A percentile compares a stretch with the other conserved stretches of the same genome.
phyloP scores from a whole-genome alignment of 2,888 invertebrate species.

The Tortricodes alternella region DNA sequence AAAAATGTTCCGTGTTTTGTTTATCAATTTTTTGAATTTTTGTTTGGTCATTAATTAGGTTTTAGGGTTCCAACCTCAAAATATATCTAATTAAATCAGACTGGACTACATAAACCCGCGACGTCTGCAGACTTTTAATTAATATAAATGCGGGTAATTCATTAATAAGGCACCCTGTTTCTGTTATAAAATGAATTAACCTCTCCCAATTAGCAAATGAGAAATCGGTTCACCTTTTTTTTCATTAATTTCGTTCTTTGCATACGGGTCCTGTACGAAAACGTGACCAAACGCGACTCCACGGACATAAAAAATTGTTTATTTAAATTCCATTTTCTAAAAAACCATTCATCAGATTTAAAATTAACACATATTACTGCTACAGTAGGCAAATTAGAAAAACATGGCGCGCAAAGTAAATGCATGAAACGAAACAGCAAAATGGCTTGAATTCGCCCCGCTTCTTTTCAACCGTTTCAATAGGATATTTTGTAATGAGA shows the following conservation, averaged over 20 bases:
- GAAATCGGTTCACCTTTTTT: conserved; percentile 1
- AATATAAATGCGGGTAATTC: conserved; percentile 27
- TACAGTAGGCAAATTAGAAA: conserved; percentile 21
- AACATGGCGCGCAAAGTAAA: conserved; percentile 24
- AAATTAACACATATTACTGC: background rate
- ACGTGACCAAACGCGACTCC: background rate
- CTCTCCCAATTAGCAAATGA: conserved; percentile 37
- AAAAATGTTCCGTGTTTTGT: too few species aligned
- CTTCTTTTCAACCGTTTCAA: conserved; percentile 22
- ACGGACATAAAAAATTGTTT: background rate
- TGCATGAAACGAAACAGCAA: conserved; percentile 30
- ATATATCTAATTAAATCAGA: background rate
- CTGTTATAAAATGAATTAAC: conserved; percentile 20
- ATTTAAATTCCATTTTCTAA: too few species aligned
- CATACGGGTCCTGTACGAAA: background rate
- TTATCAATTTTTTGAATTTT: too few species aligned
- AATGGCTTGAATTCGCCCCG: conserved; percentile 19
- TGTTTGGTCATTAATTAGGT: background rate
- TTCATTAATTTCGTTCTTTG: background rate
- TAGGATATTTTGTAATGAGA: conserved; percentile 30
- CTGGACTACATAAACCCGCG: background rate
- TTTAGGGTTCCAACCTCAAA: background rate
- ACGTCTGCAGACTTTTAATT: conserved; percentile 7
- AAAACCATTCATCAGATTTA: background rate
- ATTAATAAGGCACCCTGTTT: conserved; percentile 25